A percentile compares a stretch with the other conserved stretches of the same genome.
These are phyloP conservation scores for Nycticorax nycticorax DNA, from an alignment of 2,113 vertebrate species.

Conservation along the genomic window DNA sequence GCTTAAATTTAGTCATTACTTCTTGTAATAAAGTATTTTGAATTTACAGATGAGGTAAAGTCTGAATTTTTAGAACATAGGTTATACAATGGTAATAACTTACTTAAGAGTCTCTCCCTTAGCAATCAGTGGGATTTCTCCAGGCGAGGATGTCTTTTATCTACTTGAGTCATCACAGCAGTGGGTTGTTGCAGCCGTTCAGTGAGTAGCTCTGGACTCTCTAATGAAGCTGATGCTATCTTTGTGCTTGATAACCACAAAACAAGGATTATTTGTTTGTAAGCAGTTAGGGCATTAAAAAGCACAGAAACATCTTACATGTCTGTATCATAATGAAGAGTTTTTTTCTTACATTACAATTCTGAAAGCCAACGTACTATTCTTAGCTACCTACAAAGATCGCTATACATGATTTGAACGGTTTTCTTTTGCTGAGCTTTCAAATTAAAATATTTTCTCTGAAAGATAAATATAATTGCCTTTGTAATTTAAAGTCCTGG, in stretches of 20 bases:
- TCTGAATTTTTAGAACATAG: background rate
- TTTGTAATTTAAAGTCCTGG: constrained; percentile 52
- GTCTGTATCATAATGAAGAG: background rate
- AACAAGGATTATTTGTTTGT: background rate
- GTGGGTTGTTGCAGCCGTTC: background rate
- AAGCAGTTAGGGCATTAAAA: background rate
- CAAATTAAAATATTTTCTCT: constrained; percentile 40
- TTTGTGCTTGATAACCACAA: background rate
- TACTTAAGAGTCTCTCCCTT: background rate
- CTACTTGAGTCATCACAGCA: background rate
- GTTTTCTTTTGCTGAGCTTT: background rate
- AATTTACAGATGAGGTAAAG: background rate
- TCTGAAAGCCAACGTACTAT: background rate
- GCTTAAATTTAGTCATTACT: background rate
- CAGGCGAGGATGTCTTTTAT: background rate
- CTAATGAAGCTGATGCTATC: background rate
- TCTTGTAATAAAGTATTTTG: background rate
- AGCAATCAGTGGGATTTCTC: background rate
- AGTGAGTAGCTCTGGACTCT: background rate
- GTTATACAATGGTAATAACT: background rate
- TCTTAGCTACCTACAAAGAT: background rate
- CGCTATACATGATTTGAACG: background rate
- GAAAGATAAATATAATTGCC: constrained; percentile 49
- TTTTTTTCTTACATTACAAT: background rate
- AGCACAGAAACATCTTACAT: background rate